Percentiles rank a stretch among this genome's conserved stretches.
phyloP scores from a whole-genome alignment of 2,113 vertebrate species.

The Channa argus region DNA sequence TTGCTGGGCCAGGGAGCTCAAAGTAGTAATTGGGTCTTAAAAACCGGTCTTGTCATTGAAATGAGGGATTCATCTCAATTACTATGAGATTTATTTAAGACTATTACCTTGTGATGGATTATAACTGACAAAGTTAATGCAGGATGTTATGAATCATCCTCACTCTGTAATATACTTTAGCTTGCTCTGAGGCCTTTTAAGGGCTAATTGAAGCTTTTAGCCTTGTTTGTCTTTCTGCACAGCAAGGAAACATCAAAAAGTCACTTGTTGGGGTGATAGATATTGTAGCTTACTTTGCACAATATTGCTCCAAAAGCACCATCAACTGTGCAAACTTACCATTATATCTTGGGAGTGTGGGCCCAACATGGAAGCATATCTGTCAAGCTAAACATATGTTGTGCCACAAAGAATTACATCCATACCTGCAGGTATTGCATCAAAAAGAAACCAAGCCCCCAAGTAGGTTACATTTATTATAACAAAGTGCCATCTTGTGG shows the following conservation, averaged over 20 bases:
- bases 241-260: constrained; percentile 46
- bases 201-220: constrained; percentile 74
- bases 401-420: background rate
- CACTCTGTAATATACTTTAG: constrained; percentile 65
- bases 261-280: constrained; percentile 16
- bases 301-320: constrained; percentile 8
- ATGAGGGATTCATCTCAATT: constrained; percentile 87
- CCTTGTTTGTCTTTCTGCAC: constrained; percentile 65
- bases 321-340: background rate
- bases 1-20: constrained; percentile 71
- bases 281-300: constrained; percentile 23
- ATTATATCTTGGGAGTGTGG: background rate
- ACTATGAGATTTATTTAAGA: constrained; percentile 83
- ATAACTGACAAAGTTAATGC: constrained; percentile 84
- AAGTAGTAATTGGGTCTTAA: constrained; percentile 87
- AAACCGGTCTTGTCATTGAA: constrained; percentile 84
- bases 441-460: background rate
- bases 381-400: constrained; percentile 8
- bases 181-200: constrained; percentile 61
- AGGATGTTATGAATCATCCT: constrained; percentile 80
- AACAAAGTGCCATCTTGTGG: constrained; percentile 55
- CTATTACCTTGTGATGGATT: constrained; percentile 85
- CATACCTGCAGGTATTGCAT: constrained; percentile 1
- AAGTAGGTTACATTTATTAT: constrained; percentile 7
- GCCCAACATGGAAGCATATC: background rate